These are phyloP conservation scores for Gavialis gangeticus DNA, from an alignment of 2,113 vertebrate species.

Conservation along the genomic window DNA sequence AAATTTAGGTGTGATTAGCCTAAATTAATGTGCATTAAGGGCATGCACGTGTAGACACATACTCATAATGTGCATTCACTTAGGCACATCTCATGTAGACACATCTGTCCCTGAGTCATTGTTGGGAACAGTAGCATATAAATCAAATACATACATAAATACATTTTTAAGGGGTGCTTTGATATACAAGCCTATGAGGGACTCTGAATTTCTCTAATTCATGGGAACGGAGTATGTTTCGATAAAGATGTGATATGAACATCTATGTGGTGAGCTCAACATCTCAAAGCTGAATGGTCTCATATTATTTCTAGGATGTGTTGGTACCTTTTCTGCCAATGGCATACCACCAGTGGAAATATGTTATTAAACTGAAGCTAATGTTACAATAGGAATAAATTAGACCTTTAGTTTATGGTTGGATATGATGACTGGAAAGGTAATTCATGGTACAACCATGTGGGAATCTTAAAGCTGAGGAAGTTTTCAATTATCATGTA, in stretches of 20 bases:
- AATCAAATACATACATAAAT: no score
- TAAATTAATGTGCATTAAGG: no score
- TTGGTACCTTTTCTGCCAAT: not conserved
- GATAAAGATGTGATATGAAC: no score
- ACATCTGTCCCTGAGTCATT: no score
- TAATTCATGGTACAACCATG: not conserved
- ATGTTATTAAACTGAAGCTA: not conserved
- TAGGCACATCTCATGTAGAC: no score
- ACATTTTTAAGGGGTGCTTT: not conserved
- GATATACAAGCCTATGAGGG: not conserved
- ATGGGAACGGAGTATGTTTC: no score
- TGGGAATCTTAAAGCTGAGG: constrained; percentile 3
- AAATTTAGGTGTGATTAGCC: no score
- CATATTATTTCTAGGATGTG: not conserved
- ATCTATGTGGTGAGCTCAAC: not conserved
- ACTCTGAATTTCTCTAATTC: not conserved
- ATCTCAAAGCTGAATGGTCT: not conserved
- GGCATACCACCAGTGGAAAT: not conserved
- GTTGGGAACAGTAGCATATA: no score
- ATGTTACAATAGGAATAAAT: not conserved
- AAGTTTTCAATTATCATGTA: not conserved
- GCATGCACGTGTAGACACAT: no score
- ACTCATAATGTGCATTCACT: no score
- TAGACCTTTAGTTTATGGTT: not conserved
- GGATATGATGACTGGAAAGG: not conserved